Evolutionary conservation across 1,140 invertebrate species (phyloP).

Genomic region (Mactra quadrangularis): DNA sequence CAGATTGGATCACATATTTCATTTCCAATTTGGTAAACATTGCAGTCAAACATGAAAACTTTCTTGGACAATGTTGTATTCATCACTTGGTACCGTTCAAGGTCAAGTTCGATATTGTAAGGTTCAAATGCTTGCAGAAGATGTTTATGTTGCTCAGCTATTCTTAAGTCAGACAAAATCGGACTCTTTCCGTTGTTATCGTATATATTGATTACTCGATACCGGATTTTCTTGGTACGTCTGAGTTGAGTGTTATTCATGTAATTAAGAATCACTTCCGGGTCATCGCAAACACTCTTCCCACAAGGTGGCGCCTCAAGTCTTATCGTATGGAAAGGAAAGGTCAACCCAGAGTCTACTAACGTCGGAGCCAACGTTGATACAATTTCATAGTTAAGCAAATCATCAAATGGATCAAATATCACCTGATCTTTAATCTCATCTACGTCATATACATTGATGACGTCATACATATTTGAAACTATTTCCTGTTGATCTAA

Average conservation of each 20-base stretch:
- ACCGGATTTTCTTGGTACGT: conserved; percentile 67
- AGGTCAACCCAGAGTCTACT: conserved; percentile 61
- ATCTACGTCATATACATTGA: background rate
- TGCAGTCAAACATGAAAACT: conserved; percentile 74
- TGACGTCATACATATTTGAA: conserved; percentile 13
- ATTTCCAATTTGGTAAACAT: conserved; percentile 68
- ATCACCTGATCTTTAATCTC: conserved; percentile 55
- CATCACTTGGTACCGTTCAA: conserved; percentile 63
- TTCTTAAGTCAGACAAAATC: conserved; percentile 68
- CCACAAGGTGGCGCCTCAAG: conserved; percentile 75
- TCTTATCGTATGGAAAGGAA: conserved; percentile 58
- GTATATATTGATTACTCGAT: conserved; percentile 72
- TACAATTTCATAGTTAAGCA: conserved; percentile 60
- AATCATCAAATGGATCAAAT: conserved; percentile 61
- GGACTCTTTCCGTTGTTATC: conserved; percentile 71
- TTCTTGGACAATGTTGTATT: conserved; percentile 67
- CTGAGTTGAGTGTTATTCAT: conserved; percentile 57
- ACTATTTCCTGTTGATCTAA: conserved; percentile 49
- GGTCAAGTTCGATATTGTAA: conserved; percentile 77
- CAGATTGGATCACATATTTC: conserved; percentile 72
- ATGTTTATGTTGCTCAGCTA: conserved; percentile 68
- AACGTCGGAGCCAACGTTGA: conserved; percentile 26
- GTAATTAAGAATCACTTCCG: conserved; percentile 73
- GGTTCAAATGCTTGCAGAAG: conserved; percentile 73
- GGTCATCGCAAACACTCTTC: conserved; percentile 79